Conservation (phyloP, 2,113 vertebrate genomes). For the Sturnira hondurensis region DNA sequence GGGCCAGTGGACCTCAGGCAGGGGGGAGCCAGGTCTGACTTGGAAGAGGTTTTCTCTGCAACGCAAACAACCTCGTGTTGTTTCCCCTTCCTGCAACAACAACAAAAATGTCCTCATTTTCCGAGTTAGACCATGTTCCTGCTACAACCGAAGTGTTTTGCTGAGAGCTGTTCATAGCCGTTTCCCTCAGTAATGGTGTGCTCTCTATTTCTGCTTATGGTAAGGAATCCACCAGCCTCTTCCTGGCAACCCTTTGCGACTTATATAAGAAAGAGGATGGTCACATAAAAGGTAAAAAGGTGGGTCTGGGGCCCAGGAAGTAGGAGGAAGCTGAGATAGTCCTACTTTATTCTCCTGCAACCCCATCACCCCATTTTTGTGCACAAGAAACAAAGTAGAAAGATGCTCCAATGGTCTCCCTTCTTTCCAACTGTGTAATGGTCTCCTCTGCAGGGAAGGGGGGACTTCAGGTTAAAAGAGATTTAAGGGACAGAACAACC, state of each 20-base stretch:
- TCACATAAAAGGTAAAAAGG: background rate
- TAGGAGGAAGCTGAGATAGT: background rate
- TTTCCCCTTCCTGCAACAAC: slow-evolving; percentile 72
- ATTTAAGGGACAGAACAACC: background rate
- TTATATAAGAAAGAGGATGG: background rate
- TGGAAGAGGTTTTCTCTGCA: slow-evolving; percentile 56
- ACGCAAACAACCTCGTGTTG: slow-evolving; percentile 70
- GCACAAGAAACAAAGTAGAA: background rate
- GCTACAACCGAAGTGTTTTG: slow-evolving; percentile 66
- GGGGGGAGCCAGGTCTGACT: background rate
- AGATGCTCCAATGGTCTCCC: background rate
- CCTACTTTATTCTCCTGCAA: background rate
- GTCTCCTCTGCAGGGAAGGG: background rate
- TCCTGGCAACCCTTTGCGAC: background rate
- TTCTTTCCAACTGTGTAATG: background rate
- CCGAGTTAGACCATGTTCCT: slow-evolving; percentile 67
- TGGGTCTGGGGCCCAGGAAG: background rate
- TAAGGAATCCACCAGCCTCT: slow-evolving; percentile 44
- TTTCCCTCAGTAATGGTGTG: slow-evolving; percentile 65
- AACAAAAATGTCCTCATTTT: slow-evolving; percentile 61
- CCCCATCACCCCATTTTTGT: background rate
- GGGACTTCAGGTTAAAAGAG: background rate
- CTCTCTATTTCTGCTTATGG: slow-evolving; percentile 12
- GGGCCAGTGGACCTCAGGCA: background rate
- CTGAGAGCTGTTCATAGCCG: background rate